Percentiles rank a stretch among this genome's conserved stretches.
Evolutionary conservation across 2,888 invertebrate species (phyloP).

Genomic region (Amiota communis): DNA sequence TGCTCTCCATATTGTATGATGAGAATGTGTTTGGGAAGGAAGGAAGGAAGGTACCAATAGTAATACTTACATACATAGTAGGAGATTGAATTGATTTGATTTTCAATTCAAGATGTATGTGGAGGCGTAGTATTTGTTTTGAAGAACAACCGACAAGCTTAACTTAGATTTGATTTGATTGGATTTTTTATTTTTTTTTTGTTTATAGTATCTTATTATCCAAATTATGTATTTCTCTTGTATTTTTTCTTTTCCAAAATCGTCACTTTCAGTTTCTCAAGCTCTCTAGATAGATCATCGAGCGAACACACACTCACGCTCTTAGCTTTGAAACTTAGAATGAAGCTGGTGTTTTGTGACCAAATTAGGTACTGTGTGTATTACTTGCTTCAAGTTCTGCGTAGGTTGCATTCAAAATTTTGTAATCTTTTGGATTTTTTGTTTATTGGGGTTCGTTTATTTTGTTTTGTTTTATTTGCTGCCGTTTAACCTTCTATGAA

Average conservation of each 20-base stretch:
- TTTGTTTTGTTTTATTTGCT: constrained; percentile 9
- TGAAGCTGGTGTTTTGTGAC: constrained; percentile 51
- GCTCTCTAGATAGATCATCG: constrained; percentile 48
- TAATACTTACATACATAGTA: no score
- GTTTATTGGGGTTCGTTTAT: background rate
- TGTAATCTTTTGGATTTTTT: constrained; percentile 12
- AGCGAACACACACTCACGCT: constrained; percentile 59
- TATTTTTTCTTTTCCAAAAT: constrained; percentile 47
- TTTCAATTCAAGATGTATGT: background rate
- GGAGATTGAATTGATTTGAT: background rate
- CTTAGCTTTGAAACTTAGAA: constrained; percentile 50
- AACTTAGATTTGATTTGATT: constrained; percentile 5
- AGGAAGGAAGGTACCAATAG: no score
- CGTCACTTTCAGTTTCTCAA: constrained; percentile 63
- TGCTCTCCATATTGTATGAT: background rate
- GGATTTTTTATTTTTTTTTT: background rate
- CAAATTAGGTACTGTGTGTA: constrained; percentile 54
- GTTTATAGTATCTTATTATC: background rate
- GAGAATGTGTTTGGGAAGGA: background rate
- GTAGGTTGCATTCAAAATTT: constrained; percentile 47
- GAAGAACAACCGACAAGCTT: background rate
- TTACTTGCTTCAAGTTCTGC: constrained; percentile 38
- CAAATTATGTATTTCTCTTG: background rate
- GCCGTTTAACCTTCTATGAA: constrained; percentile 36
- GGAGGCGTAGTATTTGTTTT: background rate